These are phyloP conservation scores for Fulmarus glacialis DNA, from an alignment of 2,113 vertebrate species.

Conservation along the genomic window DNA sequence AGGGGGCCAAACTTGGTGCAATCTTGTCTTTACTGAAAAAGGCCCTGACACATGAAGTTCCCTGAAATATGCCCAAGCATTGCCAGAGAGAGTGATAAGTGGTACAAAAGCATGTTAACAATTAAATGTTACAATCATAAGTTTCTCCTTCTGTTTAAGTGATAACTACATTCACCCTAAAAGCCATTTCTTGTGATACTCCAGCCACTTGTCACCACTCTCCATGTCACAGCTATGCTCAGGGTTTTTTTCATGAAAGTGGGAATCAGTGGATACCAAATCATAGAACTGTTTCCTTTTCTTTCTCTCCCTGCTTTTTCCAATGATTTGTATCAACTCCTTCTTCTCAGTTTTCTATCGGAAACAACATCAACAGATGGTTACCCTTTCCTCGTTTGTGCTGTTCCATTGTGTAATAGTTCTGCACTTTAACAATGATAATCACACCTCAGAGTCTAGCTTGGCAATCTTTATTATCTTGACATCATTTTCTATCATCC, in stretches of 20 bases:
- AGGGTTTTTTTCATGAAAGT: neutral
- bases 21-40: neutral
- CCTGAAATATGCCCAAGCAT: neutral
- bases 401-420: neutral
- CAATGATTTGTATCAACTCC: neutral
- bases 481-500: neutral
- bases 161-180: neutral
- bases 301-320: neutral
- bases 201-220: neutral
- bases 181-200: neutral
- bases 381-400: neutral
- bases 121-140: neutral
- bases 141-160: neutral
- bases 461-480: neutral
- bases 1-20: neutral
- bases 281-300: neutral
- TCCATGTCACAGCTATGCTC: fast-evolving
- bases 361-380: neutral
- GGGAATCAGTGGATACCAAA: neutral
- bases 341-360: neutral
- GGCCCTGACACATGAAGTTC: neutral
- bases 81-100: neutral
- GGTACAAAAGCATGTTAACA: neutral
- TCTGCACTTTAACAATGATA: neutral
- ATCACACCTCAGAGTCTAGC: neutral